phyloP scores from a whole-genome alignment of 2,113 vertebrate genomes.

The Cyphomyrus plagiostoma region DNA sequence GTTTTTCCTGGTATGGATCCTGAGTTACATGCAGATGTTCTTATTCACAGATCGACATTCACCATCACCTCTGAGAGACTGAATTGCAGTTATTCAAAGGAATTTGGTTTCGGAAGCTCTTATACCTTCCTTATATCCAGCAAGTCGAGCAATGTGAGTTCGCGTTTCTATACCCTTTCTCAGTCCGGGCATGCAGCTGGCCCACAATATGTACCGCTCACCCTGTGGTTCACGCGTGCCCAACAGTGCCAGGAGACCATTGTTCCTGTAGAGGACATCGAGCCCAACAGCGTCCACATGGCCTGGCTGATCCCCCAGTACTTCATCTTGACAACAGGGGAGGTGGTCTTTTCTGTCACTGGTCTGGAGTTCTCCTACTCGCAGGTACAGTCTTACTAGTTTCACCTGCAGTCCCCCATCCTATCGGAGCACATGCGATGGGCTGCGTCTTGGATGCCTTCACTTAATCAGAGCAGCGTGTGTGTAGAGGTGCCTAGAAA shows the following conservation, averaged over 20 bases:
- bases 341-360: constrained; percentile 90
- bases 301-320: constrained; percentile 94
- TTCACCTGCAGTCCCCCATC: background rate
- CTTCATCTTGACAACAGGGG: constrained; percentile 81
- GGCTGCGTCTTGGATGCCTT: background rate
- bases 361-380: constrained; percentile 93
- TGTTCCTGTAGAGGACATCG: constrained; percentile 58
- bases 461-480: background rate
- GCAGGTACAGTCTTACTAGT: constrained; percentile 66
- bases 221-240: background rate
- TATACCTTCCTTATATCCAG: constrained; percentile 67
- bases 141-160: constrained; percentile 48
- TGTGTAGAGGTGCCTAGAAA: background rate
- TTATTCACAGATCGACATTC: constrained; percentile 42
- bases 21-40: background rate
- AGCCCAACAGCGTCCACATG: constrained; percentile 75
- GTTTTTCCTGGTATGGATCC: background rate
- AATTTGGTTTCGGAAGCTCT: constrained; percentile 72
- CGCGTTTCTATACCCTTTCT: background rate
- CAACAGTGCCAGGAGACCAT: constrained; percentile 48
- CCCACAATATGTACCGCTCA: background rate
- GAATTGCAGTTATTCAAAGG: constrained; percentile 43
- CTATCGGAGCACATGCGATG: background rate
- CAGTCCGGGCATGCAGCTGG: background rate
- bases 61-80: constrained; percentile 27